Evolutionary conservation across 2,888 invertebrate genomes (phyloP), one percentile per base, ranked within the genome.

Genomic region (Spilosoma lubricipeda): DNA sequence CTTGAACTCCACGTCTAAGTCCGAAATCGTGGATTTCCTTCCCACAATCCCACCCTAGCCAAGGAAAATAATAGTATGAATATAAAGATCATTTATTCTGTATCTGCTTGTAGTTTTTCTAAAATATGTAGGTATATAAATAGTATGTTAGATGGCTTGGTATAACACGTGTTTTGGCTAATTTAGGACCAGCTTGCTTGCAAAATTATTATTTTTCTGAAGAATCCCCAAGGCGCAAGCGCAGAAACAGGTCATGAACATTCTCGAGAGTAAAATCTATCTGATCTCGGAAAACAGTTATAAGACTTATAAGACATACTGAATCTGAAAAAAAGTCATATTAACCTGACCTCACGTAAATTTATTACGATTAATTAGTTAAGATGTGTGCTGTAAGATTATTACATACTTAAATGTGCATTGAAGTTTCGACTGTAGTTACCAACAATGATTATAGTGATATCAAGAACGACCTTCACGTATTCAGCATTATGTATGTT

Each of bases 361-460:
- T 59, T 5, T 15, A 27, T 59, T 59, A 27, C n/a, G 27, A 27
- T 59, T 59, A 15, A 59, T 30, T 59, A 27, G 9, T 27, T 27
- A 13, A 11, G 27, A 59, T 27, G 2, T 63, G 27, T 30, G 18
- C 18, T 59, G 15, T 30, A 30, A 63, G 30, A 30, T 30, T 30
- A 7, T n/a, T n/a, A 30, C 33, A 39, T 67, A 67, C 48, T 67
- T 67, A 67, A 48, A 11, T 13, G 48, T 67, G 67, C 30, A 30
- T 33, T 33, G 0, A 67, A 67, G 23, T 48, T 67, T 67, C 33
- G 33, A 67, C 33, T 33, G 30, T 63, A 30, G 30, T 63, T 30
- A 48, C 39, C 20, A 11, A 67, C 30, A 20, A 23, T 27, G 45
- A 45, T 45, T 67, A 63, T 67, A 30, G 27, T 67, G 45, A 67